Evolutionary conservation across 1,140 invertebrate genomes (phyloP), one percentile per base, ranked within the genome.

Genomic region (Oryzaephilus surinamensis): DNA sequence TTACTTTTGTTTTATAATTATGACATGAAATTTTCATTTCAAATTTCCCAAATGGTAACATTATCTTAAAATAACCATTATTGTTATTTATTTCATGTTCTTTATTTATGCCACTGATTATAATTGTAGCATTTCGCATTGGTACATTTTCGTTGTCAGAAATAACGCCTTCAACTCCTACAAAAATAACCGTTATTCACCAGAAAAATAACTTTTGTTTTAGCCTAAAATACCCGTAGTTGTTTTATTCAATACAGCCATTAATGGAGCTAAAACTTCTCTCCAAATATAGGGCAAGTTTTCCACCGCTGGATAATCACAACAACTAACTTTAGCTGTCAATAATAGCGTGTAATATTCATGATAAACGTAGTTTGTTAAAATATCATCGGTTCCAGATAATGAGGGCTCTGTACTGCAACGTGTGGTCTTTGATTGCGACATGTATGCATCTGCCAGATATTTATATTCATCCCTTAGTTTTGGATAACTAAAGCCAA

Each of bases 81-180:
- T 81, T 84, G 43, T 65, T 60, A 0, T 74, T 72, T 0, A 85
- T 74, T 26, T 71, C 63, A 48, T 80, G 74, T 17, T 69, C 58
- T 29, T 72, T 64, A 21, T 65, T 58, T 1, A 65, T 57, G 4
- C 69, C 68, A 32, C 71, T 62, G 4, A 95, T 68, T 24, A 65
- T 61, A 0, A 95, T 64, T 0, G 66, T 72, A 1, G 87, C 85
- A 35, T 83, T 73, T 6, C 75, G 61, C 50, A 95, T 64, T 10
- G 81, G 76, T 1, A 72, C 70, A 19, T 70, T 38, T 10, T 41
- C 50, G 6, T 64, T 62, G 53, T 90, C 77, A 23, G 65, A 67
- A 3, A 96, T 69, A 47, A 72, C 69, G 1, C 84, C 86, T 24
- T 76, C 69, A 1, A 93, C 65, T 35, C 91, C 87, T 65, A 60